These are phyloP conservation scores for Drosophila orosa DNA, from an alignment of 1,140 invertebrate species.

Conservation along the genomic window DNA sequence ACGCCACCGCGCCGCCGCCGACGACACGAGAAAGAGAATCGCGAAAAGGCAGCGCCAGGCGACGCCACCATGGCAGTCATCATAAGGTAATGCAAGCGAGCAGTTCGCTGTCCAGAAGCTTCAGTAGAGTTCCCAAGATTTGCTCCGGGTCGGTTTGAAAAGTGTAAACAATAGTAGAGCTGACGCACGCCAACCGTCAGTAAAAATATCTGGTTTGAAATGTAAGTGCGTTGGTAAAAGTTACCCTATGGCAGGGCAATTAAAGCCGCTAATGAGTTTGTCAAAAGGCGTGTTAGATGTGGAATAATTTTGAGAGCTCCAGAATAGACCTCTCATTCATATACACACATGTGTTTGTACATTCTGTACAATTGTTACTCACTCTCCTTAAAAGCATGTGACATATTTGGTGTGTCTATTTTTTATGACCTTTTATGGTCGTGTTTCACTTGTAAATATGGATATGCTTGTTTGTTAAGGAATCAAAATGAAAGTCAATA, in stretches of 20 bases:
- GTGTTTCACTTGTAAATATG: slow-evolving; percentile 42
- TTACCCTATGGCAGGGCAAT: slow-evolving; percentile 6
- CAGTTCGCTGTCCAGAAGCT: slow-evolving; percentile 57
- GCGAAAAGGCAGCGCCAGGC: slow-evolving; percentile 61
- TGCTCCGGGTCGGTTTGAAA: slow-evolving; percentile 12
- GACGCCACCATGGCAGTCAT: slow-evolving; percentile 78
- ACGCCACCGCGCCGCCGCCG: slow-evolving; percentile 10
- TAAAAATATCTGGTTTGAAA: slow-evolving; percentile 17
- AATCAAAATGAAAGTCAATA: background rate
- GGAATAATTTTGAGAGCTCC: slow-evolving; percentile 3
- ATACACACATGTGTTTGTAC: background rate
- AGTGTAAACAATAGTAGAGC: slow-evolving; percentile 37
- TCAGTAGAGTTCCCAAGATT: slow-evolving; percentile 4
- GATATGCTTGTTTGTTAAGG: background rate
- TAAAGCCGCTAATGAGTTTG: slow-evolving; percentile 16
- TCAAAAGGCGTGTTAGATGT: slow-evolving; percentile 4
- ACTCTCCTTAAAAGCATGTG: slow-evolving; percentile 5
- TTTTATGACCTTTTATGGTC: slow-evolving; percentile 58
- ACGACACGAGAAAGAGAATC: slow-evolving; percentile 33
- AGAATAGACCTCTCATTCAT: background rate
- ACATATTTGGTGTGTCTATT: slow-evolving; percentile 24
- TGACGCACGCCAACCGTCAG: slow-evolving; percentile 40
- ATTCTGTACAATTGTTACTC: background rate
- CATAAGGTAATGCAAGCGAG: slow-evolving; percentile 81
- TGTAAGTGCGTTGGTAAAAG: slow-evolving; percentile 49